Conservation (phyloP, 2,888 invertebrate genomes). For the Drosophila siamana region DNA sequence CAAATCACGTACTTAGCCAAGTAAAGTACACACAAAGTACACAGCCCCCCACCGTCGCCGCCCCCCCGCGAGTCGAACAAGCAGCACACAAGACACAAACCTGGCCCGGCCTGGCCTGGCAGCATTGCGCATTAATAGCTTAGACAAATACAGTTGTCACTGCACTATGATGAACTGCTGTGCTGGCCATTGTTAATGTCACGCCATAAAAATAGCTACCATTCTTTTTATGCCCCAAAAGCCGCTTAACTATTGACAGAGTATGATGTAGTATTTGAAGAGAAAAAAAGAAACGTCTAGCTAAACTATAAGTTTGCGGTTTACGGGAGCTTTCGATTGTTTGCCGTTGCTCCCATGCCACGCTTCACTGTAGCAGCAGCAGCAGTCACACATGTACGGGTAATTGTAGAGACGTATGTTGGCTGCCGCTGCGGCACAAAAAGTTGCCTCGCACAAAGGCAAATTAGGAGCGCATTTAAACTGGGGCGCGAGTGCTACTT, state of each 20-base stretch:
- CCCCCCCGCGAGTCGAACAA: conserved; percentile 1
- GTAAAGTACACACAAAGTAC: conserved; percentile 64
- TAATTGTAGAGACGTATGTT: conserved; percentile 19
- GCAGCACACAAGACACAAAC: background rate
- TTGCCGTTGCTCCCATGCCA: background rate
- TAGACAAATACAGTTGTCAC: conserved; percentile 54
- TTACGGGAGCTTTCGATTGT: background rate
- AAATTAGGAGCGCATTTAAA: conserved; percentile 82
- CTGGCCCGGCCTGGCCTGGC: conserved; percentile 2
- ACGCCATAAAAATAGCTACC: background rate
- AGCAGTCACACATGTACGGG: conserved; percentile 5
- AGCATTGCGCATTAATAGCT: conserved; percentile 75
- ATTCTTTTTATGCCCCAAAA: background rate
- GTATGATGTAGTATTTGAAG: conserved; percentile 1
- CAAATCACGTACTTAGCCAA: conserved; percentile 81
- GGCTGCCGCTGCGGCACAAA: conserved; percentile 49
- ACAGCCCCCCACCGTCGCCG: conserved; percentile 19
- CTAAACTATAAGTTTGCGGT: background rate
- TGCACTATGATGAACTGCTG: conserved; percentile 3
- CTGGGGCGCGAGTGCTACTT: conserved; percentile 81
- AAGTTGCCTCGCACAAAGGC: conserved; percentile 78
- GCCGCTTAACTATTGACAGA: conserved; percentile 14
- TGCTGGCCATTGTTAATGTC: background rate
- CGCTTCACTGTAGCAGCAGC: conserved; percentile 15
- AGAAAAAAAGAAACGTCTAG: no score